phyloP scores from a whole-genome alignment of 2,888 invertebrate species.

The Gasteruption jaculator region DNA sequence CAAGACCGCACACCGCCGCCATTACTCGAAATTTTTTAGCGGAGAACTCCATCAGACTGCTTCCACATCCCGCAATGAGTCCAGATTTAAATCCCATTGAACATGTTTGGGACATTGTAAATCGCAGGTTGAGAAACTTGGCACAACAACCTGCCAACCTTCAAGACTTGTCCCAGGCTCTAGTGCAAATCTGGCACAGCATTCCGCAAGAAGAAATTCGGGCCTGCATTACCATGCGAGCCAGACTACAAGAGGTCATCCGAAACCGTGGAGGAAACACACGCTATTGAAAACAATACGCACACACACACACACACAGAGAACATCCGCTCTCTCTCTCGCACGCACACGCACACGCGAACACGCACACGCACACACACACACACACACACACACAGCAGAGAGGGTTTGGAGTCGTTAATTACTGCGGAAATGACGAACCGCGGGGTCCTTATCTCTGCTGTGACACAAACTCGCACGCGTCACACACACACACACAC shows the following conservation, averaged over 20 bases:
- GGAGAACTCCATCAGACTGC: slow-evolving; percentile 8
- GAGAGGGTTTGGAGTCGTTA: too few species aligned
- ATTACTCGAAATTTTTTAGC: slow-evolving; percentile 14
- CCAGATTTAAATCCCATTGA: slow-evolving; percentile 20
- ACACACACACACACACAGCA: slow-evolving; percentile 1
- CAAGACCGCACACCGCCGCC: slow-evolving; percentile 17
- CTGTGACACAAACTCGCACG: too few species aligned
- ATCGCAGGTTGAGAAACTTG: slow-evolving; percentile 12
- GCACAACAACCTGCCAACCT: slow-evolving; percentile 12
- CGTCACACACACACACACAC: too few species aligned
- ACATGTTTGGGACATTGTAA: slow-evolving; percentile 19
- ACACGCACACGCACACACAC: not conserved
- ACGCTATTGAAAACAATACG: slow-evolving; percentile 7
- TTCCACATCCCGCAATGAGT: slow-evolving; percentile 18
- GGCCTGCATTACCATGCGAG: slow-evolving; percentile 17
- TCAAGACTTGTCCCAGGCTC: not conserved
- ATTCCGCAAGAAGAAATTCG: slow-evolving; percentile 8
- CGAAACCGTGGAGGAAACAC: slow-evolving; percentile 12
- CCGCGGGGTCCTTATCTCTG: too few species aligned
- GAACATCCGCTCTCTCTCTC: too few species aligned
- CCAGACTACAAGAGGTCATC: slow-evolving; percentile 9
- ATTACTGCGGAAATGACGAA: too few species aligned
- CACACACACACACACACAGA: not conserved
- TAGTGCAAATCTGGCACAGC: not conserved
- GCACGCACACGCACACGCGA: not conserved